Evolutionary conservation across 2,113 vertebrate genomes (phyloP).

Genomic region (Laterallus jamaicensis): DNA sequence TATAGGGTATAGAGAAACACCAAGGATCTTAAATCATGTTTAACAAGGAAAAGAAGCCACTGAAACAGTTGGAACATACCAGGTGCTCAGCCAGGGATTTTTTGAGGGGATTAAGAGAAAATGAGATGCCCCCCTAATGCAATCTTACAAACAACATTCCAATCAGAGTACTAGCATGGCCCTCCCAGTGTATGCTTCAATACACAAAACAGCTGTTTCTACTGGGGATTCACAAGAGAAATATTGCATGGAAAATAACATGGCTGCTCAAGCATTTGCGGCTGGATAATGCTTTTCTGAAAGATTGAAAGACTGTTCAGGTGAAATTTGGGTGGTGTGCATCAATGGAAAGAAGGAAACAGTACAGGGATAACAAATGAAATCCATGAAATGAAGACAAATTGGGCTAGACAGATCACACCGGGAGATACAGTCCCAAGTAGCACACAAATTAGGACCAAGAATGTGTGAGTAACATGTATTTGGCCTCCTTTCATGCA

Average conservation of each 20-base stretch:
- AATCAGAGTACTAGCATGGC: background rate
- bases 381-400: background rate
- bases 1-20: background rate
- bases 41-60: background rate
- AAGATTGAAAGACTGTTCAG: background rate
- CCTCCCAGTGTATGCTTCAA: background rate
- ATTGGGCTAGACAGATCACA: background rate
- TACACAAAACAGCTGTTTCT: background rate
- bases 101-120: background rate
- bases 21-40: background rate
- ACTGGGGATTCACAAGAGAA: background rate
- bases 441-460: background rate
- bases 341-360: background rate
- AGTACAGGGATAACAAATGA: background rate
- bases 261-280: background rate
- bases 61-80: background rate
- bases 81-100: background rate
- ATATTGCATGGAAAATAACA: background rate
- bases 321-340: background rate
- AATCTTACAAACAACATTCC: background rate
- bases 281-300: background rate
- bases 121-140: background rate
- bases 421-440: background rate
- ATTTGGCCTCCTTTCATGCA: background rate
- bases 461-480: background rate